Evolutionary conservation across 1,140 invertebrate species (phyloP).

Genomic region (Neotoxoptera formosana): DNA sequence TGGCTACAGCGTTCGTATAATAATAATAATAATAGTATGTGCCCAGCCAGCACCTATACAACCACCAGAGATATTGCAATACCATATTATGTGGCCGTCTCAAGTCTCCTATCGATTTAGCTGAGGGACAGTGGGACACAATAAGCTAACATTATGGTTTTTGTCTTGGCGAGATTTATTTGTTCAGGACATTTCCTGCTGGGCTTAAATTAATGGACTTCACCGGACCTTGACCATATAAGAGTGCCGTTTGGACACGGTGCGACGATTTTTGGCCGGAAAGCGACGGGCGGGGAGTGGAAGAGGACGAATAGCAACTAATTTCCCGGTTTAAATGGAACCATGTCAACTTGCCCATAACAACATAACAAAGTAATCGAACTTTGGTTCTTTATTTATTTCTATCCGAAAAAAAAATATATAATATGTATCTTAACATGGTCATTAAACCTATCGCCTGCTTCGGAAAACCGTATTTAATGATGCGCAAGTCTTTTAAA

Average conservation of each 20-base stretch:
- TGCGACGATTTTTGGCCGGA: slow-evolving; percentile 30
- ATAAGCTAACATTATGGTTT: slow-evolving; percentile 22
- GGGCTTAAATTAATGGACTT: slow-evolving; percentile 53
- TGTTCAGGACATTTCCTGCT: slow-evolving; percentile 6
- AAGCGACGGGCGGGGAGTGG: background rate
- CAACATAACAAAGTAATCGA: slow-evolving; percentile 13
- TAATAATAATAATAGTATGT: background rate
- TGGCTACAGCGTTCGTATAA: background rate
- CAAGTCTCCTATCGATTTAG: background rate
- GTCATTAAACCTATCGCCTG: slow-evolving; percentile 21
- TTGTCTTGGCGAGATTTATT: slow-evolving; percentile 45
- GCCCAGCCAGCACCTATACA: background rate
- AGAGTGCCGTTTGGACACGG: slow-evolving; percentile 42
- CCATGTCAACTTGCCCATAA: slow-evolving; percentile 16
- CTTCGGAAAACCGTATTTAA: background rate
- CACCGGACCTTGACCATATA: slow-evolving; percentile 34
- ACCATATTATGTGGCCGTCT: background rate
- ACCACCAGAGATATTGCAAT: background rate
- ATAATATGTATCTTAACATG: background rate
- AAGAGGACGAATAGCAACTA: slow-evolving; percentile 31
- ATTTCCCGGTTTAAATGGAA: slow-evolving; percentile 45
- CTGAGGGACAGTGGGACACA: background rate
- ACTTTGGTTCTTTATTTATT: slow-evolving; percentile 26
- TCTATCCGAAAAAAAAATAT: slow-evolving; percentile 1
- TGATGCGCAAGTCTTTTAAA: background rate